Percentiles rank a stretch among this genome's conserved stretches.
These are phyloP conservation scores for Portunus trituberculatus DNA, from an alignment of 1,140 invertebrate species.

Conservation along the genomic window DNA sequence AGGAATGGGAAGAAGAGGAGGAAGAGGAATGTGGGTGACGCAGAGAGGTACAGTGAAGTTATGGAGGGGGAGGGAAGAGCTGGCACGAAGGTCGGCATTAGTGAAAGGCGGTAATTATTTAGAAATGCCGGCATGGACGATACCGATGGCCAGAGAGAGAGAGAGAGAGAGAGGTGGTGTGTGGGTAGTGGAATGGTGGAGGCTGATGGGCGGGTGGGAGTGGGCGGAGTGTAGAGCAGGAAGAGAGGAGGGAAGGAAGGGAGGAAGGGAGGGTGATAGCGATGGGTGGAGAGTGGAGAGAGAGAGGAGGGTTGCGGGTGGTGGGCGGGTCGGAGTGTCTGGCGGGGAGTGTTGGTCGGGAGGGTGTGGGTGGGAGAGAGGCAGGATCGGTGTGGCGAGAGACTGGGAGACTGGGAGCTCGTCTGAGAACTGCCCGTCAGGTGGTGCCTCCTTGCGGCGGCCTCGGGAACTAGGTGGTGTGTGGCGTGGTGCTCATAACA, in stretches of 20 bases:
- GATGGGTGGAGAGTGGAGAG: constrained; percentile 1
- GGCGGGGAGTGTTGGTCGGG: not conserved
- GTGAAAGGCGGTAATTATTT: constrained; percentile 22
- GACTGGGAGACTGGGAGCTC: not conserved
- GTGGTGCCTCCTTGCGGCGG: constrained; percentile 21
- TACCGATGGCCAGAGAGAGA: not conserved
- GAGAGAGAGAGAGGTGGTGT: not conserved
- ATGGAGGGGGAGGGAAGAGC: not conserved
- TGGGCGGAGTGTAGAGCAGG: not conserved
- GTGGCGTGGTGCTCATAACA: not conserved
- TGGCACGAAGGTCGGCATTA: not conserved
- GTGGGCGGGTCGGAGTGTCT: not conserved
- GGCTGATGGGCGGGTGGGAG: not conserved
- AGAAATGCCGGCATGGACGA: not conserved
- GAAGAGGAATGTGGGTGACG: not conserved
- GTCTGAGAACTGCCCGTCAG: not conserved
- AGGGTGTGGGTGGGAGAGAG: not conserved
- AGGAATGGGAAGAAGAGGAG: not conserved
- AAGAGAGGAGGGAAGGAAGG: not conserved
- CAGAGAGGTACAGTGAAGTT: not conserved
- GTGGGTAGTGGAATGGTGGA: too few species aligned
- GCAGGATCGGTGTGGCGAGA: not conserved
- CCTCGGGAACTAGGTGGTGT: not conserved
- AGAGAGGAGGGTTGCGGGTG: not conserved
- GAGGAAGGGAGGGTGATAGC: not conserved